Conservation (phyloP, 2,888 invertebrate species). For the Archaeoteleia sp. region DNA sequence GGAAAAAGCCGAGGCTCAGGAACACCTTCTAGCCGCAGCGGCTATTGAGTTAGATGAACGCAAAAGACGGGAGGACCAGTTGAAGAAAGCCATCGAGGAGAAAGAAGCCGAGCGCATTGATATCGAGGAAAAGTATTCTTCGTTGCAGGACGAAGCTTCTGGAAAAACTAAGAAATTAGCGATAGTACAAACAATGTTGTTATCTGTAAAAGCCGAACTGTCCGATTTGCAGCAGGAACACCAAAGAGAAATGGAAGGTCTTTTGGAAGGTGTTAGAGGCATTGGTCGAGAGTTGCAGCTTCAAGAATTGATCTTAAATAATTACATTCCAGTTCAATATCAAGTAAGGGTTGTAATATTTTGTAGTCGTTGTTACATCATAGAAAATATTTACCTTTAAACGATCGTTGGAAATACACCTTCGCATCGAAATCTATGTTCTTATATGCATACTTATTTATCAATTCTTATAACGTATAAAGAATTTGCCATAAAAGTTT, state of each 20-base stretch:
- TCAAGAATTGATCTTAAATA: constrained; percentile 92
- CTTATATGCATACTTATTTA: too few relatives aligned
- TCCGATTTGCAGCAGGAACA: constrained; percentile 94
- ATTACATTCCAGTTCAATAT: constrained; percentile 95
- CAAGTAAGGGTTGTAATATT: constrained; percentile 78
- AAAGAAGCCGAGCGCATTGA: constrained; percentile 95
- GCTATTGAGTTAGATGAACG: constrained; percentile 87
- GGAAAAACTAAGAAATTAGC: constrained; percentile 95
- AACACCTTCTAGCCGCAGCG: constrained; percentile 90
- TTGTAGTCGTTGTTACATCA: too few relatives aligned
- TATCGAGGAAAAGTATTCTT: constrained; percentile 95
- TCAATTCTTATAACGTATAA: too few relatives aligned
- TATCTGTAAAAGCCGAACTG: constrained; percentile 89
- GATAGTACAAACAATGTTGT: constrained; percentile 89
- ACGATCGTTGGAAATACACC: too few relatives aligned
- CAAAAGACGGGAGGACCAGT: constrained; percentile 85
- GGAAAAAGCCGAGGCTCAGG: constrained; percentile 97
- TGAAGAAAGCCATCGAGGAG: constrained; percentile 88
- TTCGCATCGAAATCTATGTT: too few relatives aligned
- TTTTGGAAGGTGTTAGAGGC: constrained; percentile 93
- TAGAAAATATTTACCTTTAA: too few relatives aligned
- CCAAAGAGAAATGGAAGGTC: constrained; percentile 96
- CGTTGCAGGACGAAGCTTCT: constrained; percentile 94
- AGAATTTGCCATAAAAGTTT: not conserved
- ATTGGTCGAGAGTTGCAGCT: constrained; percentile 92